Base-by-base conservation (phyloP, 2,797 vertebrate genomes). In the Squalus acanthias region DNA sequence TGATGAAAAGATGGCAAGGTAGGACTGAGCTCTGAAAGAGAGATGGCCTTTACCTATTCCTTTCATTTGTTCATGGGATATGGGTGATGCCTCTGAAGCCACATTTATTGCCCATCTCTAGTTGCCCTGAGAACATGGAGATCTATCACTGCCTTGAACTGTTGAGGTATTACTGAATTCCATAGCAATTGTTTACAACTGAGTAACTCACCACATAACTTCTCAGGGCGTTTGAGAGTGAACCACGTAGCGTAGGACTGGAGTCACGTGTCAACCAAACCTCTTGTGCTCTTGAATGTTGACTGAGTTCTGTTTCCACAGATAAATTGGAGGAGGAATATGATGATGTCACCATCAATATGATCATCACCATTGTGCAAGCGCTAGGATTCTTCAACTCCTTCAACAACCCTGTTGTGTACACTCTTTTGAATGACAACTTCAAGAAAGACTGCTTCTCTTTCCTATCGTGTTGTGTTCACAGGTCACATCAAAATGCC, bases 381-480 rank as follows among this genome's bases (percentile, higher is more conserved):
- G 98, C 98, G 96, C 97, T 99, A 1, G 98, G 98, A 15, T 98
- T 99, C 97, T 98, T 98, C 97, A 98, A 99, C 97, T 98, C 98
- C 96, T 98, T 99, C 97, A 98, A 98, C 97, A 98, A 98, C 96
- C 98, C 98, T 17, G 98, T 99, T 3, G 98, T 99, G 57, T 99
- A 98, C 13, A 98, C 98, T 57, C 98, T 98, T 97, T 98, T 98
- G 98, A 98, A 98, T 46, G 98, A 98, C 96, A 98, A 98, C 97
- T 99, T 98, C 97, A 98, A 98, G 97, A 98, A 98, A 97, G 98
- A 98, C 97, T 98, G 98, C 87, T 96, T 98, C 96, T 97, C 98
- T 29, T 97, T 98, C 0, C 97, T 99, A 15, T 98, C 98, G 17
- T 96, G 97, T 20, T 98, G 98, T 96, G 96, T 98, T 79, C 96